Evolutionary conservation across 2,113 vertebrate species (phyloP).

Genomic region (Ammodramus savannarum): DNA sequence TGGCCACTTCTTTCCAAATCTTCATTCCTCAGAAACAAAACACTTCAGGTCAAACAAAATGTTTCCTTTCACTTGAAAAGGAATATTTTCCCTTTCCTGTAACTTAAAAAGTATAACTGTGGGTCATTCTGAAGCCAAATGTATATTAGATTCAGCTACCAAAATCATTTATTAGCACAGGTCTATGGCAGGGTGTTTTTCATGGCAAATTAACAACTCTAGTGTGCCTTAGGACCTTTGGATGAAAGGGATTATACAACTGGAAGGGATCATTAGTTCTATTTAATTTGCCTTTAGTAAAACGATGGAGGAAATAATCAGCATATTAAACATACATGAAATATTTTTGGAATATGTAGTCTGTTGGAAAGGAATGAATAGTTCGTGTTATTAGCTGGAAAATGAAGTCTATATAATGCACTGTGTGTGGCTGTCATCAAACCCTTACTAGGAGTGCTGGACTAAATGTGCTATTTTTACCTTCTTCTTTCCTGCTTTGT

Average conservation of each 20-base stretch:
- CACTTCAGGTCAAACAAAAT: background rate
- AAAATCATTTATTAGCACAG: background rate
- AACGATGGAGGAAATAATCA: slow-evolving; percentile 37
- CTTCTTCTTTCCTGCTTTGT: slow-evolving; percentile 3
- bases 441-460: slow-evolving; percentile 27
- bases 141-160: slow-evolving; percentile 17
- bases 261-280: slow-evolving; percentile 7
- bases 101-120: background rate
- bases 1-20: background rate
- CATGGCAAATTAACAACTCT: slow-evolving; percentile 20
- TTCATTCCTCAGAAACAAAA: background rate
- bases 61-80: slow-evolving; percentile 12
- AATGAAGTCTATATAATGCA: slow-evolving; percentile 37
- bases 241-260: slow-evolving; percentile 15
- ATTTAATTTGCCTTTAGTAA: slow-evolving; percentile 29
- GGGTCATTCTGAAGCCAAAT: background rate
- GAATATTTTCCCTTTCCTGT: background rate
- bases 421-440: slow-evolving; percentile 50
- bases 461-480: slow-evolving; percentile 46
- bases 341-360: slow-evolving; percentile 36
- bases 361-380: slow-evolving; percentile 46
- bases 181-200: slow-evolving; percentile 16
- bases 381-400: slow-evolving; percentile 27
- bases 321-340: slow-evolving; percentile 33
- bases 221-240: slow-evolving; percentile 1